phyloP scores from a whole-genome alignment of 2,113 vertebrate species.

The human (Homo sapiens) region DNA sequence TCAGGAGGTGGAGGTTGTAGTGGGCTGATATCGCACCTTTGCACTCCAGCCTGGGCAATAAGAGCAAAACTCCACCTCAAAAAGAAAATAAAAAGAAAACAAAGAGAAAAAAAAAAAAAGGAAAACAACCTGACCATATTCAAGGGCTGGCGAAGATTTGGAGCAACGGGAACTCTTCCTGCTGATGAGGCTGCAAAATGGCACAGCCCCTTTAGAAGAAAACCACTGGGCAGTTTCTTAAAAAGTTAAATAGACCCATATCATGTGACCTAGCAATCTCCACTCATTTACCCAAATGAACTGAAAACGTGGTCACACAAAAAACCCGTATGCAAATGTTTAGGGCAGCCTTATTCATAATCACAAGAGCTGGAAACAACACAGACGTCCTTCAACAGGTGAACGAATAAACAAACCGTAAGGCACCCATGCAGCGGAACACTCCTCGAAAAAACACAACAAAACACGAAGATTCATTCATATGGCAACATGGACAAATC shows the following conservation, averaged over 20 bases:
- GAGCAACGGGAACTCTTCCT: background rate
- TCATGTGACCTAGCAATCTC: background rate
- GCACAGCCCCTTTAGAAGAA: background rate
- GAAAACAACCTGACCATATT: background rate
- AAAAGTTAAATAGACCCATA: too few relatives aligned
- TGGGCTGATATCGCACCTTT: accelerated
- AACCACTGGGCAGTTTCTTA: background rate
- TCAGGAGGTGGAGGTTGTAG: too few relatives aligned
- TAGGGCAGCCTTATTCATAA: background rate
- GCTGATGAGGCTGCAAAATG: background rate
- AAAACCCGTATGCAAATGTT: background rate
- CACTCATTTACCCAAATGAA: background rate
- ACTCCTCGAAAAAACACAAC: background rate
- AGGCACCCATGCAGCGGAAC: background rate
- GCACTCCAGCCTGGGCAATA: too few relatives aligned
- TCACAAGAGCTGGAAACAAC: background rate
- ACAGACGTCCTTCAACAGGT: background rate
- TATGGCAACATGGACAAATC: background rate
- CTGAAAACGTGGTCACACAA: background rate
- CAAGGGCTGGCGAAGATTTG: accelerated
- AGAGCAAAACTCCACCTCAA: too few relatives aligned
- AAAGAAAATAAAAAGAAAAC: too few relatives aligned
- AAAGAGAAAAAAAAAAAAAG: background rate
- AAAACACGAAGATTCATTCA: background rate
- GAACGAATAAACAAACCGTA: background rate